These are phyloP conservation scores for Hydrozoanthus gracilis DNA, from an alignment of 92 coral and sea anemone genomes.

Conservation along the genomic window DNA sequence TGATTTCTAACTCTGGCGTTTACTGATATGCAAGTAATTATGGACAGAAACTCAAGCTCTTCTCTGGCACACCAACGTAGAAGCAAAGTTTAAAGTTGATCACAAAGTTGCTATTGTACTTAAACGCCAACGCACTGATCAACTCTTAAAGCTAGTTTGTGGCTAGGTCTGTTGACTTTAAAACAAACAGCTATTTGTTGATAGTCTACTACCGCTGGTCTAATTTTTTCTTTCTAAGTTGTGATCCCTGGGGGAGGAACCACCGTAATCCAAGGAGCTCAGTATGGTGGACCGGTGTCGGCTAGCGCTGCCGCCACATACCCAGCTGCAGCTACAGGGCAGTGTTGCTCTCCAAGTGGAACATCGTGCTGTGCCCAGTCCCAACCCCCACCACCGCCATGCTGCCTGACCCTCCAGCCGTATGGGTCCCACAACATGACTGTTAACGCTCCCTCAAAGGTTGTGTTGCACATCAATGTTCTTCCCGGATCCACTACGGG, in stretches of 20 bases:
- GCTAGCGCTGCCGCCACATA: background rate
- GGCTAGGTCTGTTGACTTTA: no score
- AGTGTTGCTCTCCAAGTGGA: background rate
- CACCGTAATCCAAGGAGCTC: conserved; percentile 32
- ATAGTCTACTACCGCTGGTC: no score
- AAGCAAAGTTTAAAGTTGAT: no score
- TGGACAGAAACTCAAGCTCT: no score
- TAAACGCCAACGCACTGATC: no score
- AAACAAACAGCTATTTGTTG: no score
- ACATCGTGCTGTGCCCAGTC: conserved; percentile 23
- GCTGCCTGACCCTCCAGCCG: conserved; percentile 43
- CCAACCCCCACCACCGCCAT: conserved; percentile 32
- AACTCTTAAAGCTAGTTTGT: no score
- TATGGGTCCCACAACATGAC: conserved; percentile 39
- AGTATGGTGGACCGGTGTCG: background rate
- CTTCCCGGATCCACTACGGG: conserved; percentile 40
- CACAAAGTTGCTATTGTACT: no score
- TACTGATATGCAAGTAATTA: no score
- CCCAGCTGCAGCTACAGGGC: background rate
- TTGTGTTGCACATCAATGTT: conserved; percentile 36
- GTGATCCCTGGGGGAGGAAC: conserved; percentile 38
- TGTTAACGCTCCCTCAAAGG: conserved; percentile 48
- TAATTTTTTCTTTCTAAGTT: background rate
- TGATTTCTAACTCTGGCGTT: no score
- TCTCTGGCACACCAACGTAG: no score